Conservation (phyloP, 1,140 invertebrate species). For the Drosophila murphyi region DNA sequence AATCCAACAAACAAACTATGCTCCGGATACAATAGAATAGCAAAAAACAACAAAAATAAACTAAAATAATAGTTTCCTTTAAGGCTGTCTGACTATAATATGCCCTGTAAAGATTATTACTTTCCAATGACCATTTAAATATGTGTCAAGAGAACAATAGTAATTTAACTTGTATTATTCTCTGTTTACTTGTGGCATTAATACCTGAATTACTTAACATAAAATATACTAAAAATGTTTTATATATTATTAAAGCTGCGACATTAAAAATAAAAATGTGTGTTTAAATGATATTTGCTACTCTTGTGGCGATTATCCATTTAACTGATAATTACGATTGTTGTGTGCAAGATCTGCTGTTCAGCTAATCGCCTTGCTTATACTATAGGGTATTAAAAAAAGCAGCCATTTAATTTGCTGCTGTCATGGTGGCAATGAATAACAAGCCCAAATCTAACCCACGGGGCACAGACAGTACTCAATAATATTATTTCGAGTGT, state of each 20-base stretch:
- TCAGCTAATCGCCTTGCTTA: neutral
- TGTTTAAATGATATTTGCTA: neutral
- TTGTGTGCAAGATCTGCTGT: neutral
- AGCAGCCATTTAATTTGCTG: slow-evolving; percentile 74
- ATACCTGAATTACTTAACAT: too few species aligned
- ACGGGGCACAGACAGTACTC: slow-evolving; percentile 47
- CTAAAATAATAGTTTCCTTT: neutral
- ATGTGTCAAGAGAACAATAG: neutral
- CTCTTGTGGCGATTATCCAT: neutral
- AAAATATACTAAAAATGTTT: too few species aligned
- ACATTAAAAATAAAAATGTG: neutral
- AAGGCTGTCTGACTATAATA: neutral
- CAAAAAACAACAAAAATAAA: slow-evolving; percentile 19
- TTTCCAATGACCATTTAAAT: neutral
- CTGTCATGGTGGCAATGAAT: slow-evolving; percentile 60
- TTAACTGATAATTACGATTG: slow-evolving; percentile 28
- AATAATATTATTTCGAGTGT: slow-evolving; percentile 40
- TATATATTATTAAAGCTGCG: too few species aligned
- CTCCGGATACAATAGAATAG: slow-evolving; percentile 10
- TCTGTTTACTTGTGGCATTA: too few species aligned
- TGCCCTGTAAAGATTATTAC: neutral
- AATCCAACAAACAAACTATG: slow-evolving; percentile 65
- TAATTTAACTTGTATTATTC: too few species aligned
- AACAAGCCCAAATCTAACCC: slow-evolving; percentile 69
- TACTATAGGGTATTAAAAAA: slow-evolving; percentile 34